A percentile compares a stretch with the other conserved stretches of the same genome.
These are phyloP conservation scores for Lasaia peninsularis DNA, from an alignment of 1,140 invertebrate genomes.

Conservation along the genomic window DNA sequence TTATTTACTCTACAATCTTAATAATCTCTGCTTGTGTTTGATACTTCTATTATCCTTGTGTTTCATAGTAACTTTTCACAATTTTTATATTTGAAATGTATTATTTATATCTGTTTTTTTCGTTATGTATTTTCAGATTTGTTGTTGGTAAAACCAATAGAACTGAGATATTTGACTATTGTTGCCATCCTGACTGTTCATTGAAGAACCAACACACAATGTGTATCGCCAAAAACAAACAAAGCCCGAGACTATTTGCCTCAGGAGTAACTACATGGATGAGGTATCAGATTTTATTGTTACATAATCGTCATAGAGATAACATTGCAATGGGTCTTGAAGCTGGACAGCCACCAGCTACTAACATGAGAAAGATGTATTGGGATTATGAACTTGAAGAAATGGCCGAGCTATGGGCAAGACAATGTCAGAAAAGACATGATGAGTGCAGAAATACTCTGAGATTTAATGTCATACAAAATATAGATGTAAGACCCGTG, in stretches of 20 bases:
- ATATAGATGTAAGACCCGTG: conserved; percentile 62
- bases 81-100: conserved; percentile 30
- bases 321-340: conserved; percentile 66
- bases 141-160: background rate
- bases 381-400: conserved; percentile 67
- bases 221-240: conserved; percentile 46
- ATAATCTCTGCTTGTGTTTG: no score
- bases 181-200: conserved; percentile 60
- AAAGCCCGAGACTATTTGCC: conserved; percentile 52
- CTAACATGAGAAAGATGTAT: conserved; percentile 70
- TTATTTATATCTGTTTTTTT: conserved; percentile 33
- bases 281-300: conserved; percentile 56
- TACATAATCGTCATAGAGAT: conserved; percentile 63
- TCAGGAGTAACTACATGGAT: conserved; percentile 68
- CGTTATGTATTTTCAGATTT: conserved; percentile 19
- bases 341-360: conserved; percentile 57
- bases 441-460: conserved; percentile 67
- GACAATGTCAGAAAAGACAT: conserved; percentile 64
- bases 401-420: conserved; percentile 62
- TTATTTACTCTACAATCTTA: no score
- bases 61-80: no score
- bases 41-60: no score
- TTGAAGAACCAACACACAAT: conserved; percentile 60
- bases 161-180: conserved; percentile 38
- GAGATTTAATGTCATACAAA: conserved; percentile 61